phyloP scores from a whole-genome alignment of 2,888 invertebrate genomes.

The Dorcus parallelipipedus region DNA sequence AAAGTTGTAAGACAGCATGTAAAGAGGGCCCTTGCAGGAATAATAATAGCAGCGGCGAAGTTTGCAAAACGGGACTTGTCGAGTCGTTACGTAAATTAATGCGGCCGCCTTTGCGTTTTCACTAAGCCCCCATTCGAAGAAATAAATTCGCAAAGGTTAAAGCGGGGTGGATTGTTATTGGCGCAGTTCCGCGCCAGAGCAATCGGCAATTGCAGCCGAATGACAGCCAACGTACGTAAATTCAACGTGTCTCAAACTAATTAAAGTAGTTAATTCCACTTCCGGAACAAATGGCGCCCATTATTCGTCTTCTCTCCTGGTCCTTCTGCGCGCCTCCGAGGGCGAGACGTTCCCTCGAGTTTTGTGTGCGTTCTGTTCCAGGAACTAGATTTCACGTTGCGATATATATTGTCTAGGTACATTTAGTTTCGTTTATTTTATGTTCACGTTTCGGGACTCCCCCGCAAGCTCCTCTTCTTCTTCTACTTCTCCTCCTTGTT shows the following conservation, averaged over 20 bases:
- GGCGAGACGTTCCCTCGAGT: constrained; percentile 28
- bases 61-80: constrained; percentile 26
- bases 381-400: constrained; percentile 3
- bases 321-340: constrained; percentile 28
- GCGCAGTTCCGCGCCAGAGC: constrained; percentile 36
- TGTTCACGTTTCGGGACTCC: background rate
- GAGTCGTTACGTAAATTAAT: constrained; percentile 32
- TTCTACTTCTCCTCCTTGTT: too few relatives aligned
- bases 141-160: constrained; percentile 41
- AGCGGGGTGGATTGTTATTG: constrained; percentile 41
- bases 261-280: constrained; percentile 51
- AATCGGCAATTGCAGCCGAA: constrained; percentile 42
- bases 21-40: background rate
- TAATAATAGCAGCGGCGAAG: constrained; percentile 22
- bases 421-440: constrained; percentile 1
- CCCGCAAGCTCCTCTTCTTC: too few relatives aligned
- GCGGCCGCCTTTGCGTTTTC: constrained; percentile 29
- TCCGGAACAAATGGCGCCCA: constrained; percentile 49
- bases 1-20: background rate
- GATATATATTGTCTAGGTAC: constrained; percentile 1
- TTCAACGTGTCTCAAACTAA: constrained; percentile 51
- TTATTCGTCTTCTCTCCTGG: constrained; percentile 43
- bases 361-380: constrained; percentile 23
- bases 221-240: constrained; percentile 47
- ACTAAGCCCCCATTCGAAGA: constrained; percentile 23